Evolutionary conservation across 2,797 vertebrate genomes (phyloP).

Genomic region (Helostoma temminkii): DNA sequence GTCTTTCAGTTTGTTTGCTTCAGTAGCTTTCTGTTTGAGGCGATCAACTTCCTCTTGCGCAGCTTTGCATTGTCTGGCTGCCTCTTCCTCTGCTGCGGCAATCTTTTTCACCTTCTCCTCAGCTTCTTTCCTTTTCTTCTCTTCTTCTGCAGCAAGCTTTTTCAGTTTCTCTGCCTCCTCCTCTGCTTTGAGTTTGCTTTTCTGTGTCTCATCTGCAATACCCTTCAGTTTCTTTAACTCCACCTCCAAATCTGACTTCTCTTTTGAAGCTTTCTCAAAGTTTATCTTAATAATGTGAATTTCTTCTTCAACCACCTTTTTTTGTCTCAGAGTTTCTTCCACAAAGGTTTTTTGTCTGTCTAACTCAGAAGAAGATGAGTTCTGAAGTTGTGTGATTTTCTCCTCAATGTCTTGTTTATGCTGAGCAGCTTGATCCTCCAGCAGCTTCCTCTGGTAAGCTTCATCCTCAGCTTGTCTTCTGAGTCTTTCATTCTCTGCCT

Average conservation of each 20-base stretch:
- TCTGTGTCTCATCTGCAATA: constrained; percentile 88
- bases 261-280: constrained; percentile 91
- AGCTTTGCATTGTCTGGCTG: constrained; percentile 87
- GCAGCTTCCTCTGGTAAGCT: constrained; percentile 92
- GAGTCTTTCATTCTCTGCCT: constrained; percentile 94
- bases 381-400: constrained; percentile 90
- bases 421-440: constrained; percentile 94
- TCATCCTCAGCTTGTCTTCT: constrained; percentile 94
- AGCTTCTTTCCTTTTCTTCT: constrained; percentile 90
- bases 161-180: constrained; percentile 90
- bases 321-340: constrained; percentile 93
- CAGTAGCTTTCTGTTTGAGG: constrained; percentile 89
- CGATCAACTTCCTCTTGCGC: constrained; percentile 93
- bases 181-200: constrained; percentile 91
- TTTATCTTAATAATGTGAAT: constrained; percentile 91
- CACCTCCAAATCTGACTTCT: constrained; percentile 90
- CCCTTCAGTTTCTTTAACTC: constrained; percentile 91
- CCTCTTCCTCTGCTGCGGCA: constrained; percentile 91
- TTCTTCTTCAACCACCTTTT: constrained; percentile 94
- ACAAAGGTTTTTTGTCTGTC: constrained; percentile 90
- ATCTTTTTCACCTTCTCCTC: constrained; percentile 93
- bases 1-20: constrained; percentile 90
- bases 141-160: constrained; percentile 89
- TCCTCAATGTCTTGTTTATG: constrained; percentile 95
- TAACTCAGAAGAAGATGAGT: constrained; percentile 89